These are phyloP conservation scores for Pandemis corylana DNA, from an alignment of 2,888 invertebrate species.

Conservation along the genomic window DNA sequence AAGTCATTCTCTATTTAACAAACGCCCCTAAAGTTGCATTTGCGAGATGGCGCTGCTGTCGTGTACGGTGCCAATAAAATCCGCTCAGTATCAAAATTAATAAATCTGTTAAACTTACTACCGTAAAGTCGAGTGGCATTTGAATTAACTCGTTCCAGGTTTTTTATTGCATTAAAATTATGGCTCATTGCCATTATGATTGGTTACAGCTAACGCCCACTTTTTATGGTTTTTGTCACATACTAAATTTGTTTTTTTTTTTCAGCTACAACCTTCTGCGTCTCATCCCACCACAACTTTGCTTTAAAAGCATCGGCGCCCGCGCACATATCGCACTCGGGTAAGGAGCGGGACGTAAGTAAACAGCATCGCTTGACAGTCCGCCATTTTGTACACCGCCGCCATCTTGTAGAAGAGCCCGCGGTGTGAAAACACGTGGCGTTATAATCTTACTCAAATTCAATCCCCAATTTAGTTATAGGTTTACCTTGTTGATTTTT, in stretches of 20 bases:
- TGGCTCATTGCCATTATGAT: no score
- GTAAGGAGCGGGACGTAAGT: conserved; percentile 67
- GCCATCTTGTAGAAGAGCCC: conserved; percentile 22
- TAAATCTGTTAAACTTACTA: no score
- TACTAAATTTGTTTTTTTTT: neutral
- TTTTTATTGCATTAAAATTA: no score
- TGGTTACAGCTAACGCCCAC: no score
- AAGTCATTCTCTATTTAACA: no score
- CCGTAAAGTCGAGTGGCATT: no score
- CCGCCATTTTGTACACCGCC: conserved; percentile 26
- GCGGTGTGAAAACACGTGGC: conserved; percentile 13
- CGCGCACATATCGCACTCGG: conserved; percentile 59
- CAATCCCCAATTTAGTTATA: neutral
- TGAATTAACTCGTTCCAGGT: no score
- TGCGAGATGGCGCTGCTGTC: no score
- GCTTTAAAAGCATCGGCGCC: conserved; percentile 58
- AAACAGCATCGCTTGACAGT: conserved; percentile 39
- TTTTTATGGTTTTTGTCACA: no score
- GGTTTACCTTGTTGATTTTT: conserved; percentile 16
- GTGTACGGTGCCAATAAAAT: no score
- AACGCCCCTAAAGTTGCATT: no score
- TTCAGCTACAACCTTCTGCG: conserved; percentile 19
- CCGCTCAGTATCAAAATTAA: no score
- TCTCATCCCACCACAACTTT: neutral
- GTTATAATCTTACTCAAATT: neutral